These are phyloP conservation scores for Cerastis leucographa DNA, from an alignment of 2,888 invertebrate species.

Conservation along the genomic window DNA sequence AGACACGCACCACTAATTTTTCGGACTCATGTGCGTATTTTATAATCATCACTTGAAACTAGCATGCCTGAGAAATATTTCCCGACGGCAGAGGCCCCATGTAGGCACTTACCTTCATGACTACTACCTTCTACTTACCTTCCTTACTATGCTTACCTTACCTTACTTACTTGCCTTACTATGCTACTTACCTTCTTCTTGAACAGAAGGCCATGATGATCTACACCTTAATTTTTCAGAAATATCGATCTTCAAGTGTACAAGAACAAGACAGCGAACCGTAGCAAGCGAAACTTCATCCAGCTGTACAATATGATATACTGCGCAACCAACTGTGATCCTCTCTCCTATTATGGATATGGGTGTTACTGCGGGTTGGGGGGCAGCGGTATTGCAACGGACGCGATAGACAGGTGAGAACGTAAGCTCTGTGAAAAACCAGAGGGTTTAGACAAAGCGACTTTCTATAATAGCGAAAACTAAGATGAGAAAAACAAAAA, in stretches of 20 bases:
- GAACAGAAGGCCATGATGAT: background rate
- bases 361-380: slow-evolving; percentile 97
- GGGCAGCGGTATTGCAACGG: slow-evolving; percentile 82
- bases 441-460: background rate
- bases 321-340: slow-evolving; percentile 96
- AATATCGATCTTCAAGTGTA: slow-evolving; percentile 77
- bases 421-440: fast-evolving
- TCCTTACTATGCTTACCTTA: no score
- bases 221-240: slow-evolving; percentile 64
- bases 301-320: slow-evolving; percentile 96
- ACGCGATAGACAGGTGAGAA: slow-evolving; percentile 59
- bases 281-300: slow-evolving; percentile 93
- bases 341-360: slow-evolving; percentile 95
- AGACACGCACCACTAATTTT: no score
- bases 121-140: no score
- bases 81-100: no score
- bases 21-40: no score
- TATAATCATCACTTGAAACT: no score
- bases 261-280: slow-evolving; percentile 79
- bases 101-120: no score
- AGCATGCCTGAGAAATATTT: no score
- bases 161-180: no score
- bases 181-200: no score
- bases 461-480: background rate
- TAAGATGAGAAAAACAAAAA: background rate